phyloP scores from a whole-genome alignment of 2,888 invertebrate genomes.

The Caenorhabditis sp. region DNA sequence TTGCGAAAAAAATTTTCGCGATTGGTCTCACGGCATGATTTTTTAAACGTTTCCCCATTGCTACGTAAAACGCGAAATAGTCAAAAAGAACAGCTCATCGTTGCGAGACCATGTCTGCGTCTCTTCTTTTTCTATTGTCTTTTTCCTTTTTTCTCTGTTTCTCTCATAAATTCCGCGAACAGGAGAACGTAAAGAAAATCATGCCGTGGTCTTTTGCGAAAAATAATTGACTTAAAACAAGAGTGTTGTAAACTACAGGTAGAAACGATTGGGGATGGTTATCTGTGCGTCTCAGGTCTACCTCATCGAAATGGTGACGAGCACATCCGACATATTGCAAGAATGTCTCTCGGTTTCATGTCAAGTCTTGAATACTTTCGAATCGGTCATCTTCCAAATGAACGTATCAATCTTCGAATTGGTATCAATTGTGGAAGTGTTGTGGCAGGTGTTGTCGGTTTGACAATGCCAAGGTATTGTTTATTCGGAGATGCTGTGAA shows the following conservation, averaged over 20 bases:
- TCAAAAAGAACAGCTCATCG: too few relatives aligned
- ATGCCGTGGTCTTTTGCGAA: neutral
- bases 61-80: too few relatives aligned
- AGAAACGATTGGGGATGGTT: conserved; percentile 57
- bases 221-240: neutral
- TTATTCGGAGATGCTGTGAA: conserved; percentile 68
- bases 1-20: too few relatives aligned
- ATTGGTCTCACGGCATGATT: too few relatives aligned
- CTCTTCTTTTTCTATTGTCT: too few relatives aligned
- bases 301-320: conserved; percentile 53
- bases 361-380: conserved; percentile 47
- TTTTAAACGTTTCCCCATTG: too few relatives aligned
- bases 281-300: conserved; percentile 50
- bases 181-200: too few relatives aligned
- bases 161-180: too few relatives aligned
- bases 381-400: conserved; percentile 61
- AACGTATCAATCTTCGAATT: conserved; percentile 57
- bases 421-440: conserved; percentile 53
- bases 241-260: conserved; percentile 42
- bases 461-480: too few relatives aligned
- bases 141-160: too few relatives aligned
- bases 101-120: too few relatives aligned
- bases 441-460: conserved; percentile 60
- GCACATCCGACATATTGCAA: conserved; percentile 52
- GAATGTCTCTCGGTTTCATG: conserved; percentile 57